Percentiles rank a stretch among this genome's conserved stretches.
Evolutionary conservation across 2,797 vertebrate species (phyloP).

Genomic region (Gambelia wislizenii): DNA sequence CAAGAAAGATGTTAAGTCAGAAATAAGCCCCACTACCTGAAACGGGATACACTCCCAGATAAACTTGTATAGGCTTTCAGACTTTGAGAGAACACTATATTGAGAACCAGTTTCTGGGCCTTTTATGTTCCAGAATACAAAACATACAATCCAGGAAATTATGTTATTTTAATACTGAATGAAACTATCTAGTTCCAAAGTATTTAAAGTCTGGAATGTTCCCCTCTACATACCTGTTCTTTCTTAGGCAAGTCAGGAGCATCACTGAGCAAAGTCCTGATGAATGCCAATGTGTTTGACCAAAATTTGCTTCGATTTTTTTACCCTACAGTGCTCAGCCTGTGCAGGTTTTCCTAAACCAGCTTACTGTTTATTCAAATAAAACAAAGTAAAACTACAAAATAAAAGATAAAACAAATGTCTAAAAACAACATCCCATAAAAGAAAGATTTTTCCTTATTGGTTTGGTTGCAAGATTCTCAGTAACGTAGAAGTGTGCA

Average conservation of each 20-base stretch:
- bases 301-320: not conserved
- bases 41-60: not conserved
- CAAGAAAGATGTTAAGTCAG: not conserved
- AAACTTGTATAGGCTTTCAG: not conserved
- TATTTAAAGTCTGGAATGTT: too few species aligned
- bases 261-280: not conserved
- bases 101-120: slow-evolving; percentile 50
- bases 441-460: not conserved
- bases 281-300: not conserved
- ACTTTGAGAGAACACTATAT: not conserved
- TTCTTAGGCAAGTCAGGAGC: not conserved
- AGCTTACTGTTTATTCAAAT: not conserved
- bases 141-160: slow-evolving; percentile 42
- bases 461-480: not conserved
- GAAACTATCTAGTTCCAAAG: not conserved
- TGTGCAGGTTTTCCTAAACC: not conserved
- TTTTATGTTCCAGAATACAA: slow-evolving; percentile 52
- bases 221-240: too few species aligned
- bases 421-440: not conserved
- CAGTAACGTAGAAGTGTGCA: not conserved
- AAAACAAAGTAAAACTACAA: not conserved
- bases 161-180: not conserved
- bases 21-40: not conserved
- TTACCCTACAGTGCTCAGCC: not conserved
- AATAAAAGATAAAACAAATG: not conserved